These are phyloP conservation scores for Origma solitaria DNA, from an alignment of 2,113 vertebrate genomes.

Conservation along the genomic window DNA sequence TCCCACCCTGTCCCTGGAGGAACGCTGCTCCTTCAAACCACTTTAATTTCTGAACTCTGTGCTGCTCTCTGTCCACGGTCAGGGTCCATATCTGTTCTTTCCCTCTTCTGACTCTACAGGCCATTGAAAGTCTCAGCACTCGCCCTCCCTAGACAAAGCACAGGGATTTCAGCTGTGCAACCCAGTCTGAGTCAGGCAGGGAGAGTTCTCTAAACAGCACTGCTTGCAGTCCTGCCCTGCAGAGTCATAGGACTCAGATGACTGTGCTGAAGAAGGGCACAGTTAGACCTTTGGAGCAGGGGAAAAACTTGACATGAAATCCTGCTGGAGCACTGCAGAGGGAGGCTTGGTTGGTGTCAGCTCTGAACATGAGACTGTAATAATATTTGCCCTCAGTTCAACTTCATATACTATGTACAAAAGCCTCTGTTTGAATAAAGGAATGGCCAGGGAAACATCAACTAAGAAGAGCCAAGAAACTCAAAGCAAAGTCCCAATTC, in stretches of 20 bases:
- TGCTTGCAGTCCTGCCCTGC: not conserved
- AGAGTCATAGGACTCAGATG: not conserved
- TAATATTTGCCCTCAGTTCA: slow-evolving; percentile 61
- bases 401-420: slow-evolving; percentile 41
- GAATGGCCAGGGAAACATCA: not conserved
- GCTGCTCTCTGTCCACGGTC: not conserved
- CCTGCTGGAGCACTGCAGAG: not conserved
- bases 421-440: slow-evolving; percentile 47
- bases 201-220: not conserved
- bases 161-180: not conserved
- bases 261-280: not conserved
- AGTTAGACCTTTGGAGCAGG: not conserved
- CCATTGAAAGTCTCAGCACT: not conserved
- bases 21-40: not conserved
- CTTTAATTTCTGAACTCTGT: not conserved
- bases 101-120: not conserved
- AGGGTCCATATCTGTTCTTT: not conserved
- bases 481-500: slow-evolving; percentile 12
- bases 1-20: not conserved
- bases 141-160: not conserved
- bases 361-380: slow-evolving; percentile 50
- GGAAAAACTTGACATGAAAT: not conserved
- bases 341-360: not conserved
- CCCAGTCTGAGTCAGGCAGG: not conserved
- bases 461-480: slow-evolving; percentile 42